Conservation (phyloP, 2,888 invertebrate species). For the Papilio protenor region DNA sequence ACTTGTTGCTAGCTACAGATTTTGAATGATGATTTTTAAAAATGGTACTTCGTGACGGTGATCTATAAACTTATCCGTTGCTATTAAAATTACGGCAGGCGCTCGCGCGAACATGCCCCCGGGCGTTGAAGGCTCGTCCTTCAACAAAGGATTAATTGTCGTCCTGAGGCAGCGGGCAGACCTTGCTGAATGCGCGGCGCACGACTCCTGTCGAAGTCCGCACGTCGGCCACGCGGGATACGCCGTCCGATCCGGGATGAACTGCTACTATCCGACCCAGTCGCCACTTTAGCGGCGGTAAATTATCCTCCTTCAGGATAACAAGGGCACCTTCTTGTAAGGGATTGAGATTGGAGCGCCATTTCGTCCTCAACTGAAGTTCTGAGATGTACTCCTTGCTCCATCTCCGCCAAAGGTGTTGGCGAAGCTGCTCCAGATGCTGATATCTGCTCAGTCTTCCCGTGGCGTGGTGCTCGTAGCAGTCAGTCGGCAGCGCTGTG, state of each 20-base stretch:
- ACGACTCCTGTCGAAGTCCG: constrained; percentile 27
- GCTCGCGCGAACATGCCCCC: not conserved
- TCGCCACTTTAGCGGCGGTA: not conserved
- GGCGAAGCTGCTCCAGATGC: not conserved
- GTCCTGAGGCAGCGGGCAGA: constrained; percentile 32
- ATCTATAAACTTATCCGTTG: no score
- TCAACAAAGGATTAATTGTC: not conserved
- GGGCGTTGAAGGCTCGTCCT: constrained; percentile 7
- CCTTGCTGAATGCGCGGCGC: constrained; percentile 30
- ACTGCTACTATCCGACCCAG: not conserved
- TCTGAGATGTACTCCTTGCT: not conserved
- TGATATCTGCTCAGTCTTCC: not conserved
- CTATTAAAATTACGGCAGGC: not conserved
- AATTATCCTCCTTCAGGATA: not conserved
- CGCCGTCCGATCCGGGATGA: not conserved
- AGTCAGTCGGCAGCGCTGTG: not conserved
- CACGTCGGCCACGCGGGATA: constrained; percentile 29
- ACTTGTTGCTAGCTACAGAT: no score
- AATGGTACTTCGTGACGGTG: no score
- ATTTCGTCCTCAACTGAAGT: not conserved
- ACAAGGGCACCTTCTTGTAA: not conserved
- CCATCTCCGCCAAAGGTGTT: not conserved
- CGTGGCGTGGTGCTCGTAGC: not conserved
- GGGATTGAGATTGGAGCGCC: not conserved
- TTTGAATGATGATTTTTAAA: no score